Conservation (phyloP, 2,797 vertebrate species). For the Emys orbicularis region DNA sequence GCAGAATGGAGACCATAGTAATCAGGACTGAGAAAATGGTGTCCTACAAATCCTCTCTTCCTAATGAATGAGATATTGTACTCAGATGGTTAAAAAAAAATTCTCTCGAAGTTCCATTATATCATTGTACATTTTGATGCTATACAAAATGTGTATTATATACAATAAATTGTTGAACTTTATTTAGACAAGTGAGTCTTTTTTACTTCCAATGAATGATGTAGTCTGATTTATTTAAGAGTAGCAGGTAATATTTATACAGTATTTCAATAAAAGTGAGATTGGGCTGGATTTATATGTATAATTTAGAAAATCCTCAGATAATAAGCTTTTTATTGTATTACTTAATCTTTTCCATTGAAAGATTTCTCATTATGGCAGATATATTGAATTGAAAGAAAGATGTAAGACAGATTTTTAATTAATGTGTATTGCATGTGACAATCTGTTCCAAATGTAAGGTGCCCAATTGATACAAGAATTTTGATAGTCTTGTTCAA, state of each 20-base stretch:
- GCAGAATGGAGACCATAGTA: not conserved
- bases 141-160: not conserved
- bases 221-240: not conserved
- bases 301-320: conserved; percentile 18
- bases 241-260: not conserved
- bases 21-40: not conserved
- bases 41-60: not conserved
- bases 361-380: not conserved
- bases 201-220: not conserved
- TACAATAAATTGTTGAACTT: not conserved
- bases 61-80: not conserved
- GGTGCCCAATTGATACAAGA: not conserved
- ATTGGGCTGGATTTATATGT: not conserved
- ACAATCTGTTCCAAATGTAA: not conserved
- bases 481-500: not conserved
- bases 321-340: not conserved
- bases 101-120: not conserved
- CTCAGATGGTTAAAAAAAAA: not conserved
- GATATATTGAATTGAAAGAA: not conserved
- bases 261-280: not conserved
- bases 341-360: not conserved
- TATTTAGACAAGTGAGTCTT: not conserved
- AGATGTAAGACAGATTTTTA: not conserved
- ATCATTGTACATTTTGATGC: not conserved
- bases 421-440: not conserved